phyloP scores from a whole-genome alignment of 1,140 invertebrate genomes.

The Doryteuthis pealeii region DNA sequence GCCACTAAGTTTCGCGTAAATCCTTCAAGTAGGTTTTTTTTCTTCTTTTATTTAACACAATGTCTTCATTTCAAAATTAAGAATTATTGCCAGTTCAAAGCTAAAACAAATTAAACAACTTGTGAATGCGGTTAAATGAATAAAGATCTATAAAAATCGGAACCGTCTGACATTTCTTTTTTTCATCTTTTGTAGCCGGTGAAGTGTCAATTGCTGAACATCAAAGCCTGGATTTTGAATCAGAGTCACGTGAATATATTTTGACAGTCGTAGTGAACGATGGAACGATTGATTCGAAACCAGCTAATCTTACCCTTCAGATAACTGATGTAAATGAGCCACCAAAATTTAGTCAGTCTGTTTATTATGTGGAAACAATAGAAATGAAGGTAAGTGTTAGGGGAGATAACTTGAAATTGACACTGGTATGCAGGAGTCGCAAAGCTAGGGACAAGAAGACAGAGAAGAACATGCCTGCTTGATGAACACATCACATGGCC shows the following conservation, averaged over 20 bases:
- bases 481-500: no score
- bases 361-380: not conserved
- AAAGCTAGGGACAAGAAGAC: no score
- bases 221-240: not conserved
- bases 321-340: not conserved
- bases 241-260: not conserved
- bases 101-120: no score
- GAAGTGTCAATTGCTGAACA: not conserved
- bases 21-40: not conserved
- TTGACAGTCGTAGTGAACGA: slow-evolving; percentile 4
- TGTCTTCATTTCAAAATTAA: no score
- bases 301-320: not conserved
- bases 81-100: no score
- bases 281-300: not conserved
- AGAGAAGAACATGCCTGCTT: no score
- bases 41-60: not conserved
- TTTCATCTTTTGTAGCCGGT: not conserved
- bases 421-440: no score
- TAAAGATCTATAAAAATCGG: no score
- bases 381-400: not conserved
- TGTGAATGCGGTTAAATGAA: no score
- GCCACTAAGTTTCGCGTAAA: not conserved
- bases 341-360: not conserved
- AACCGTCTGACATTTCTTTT: not conserved
- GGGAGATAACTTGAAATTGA: not conserved